These are phyloP conservation scores for Nasalis larvatus DNA, from an alignment of 2,113 vertebrate genomes.

Conservation along the genomic window DNA sequence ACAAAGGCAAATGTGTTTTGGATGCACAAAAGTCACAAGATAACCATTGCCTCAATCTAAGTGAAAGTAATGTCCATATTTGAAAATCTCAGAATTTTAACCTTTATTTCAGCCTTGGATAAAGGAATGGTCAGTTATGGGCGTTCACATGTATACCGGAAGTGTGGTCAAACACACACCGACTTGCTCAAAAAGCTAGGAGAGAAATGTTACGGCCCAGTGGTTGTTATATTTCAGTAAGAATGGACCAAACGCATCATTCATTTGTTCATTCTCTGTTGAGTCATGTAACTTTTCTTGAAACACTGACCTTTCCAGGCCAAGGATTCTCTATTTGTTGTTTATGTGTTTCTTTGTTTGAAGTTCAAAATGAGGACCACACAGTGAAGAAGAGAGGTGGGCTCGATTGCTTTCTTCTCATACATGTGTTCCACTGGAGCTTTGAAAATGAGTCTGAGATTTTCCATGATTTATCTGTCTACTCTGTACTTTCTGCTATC, in stretches of 20 bases:
- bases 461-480: background rate
- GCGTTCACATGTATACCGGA: background rate
- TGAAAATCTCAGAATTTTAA: background rate
- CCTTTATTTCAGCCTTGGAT: background rate
- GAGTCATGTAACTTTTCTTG: background rate
- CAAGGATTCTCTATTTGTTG: background rate
- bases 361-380: background rate
- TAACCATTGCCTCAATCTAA: background rate
- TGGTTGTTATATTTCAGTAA: background rate
- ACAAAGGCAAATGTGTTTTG: background rate
- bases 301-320: background rate
- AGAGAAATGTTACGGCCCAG: background rate
- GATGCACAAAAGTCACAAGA: background rate
- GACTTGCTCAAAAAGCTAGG: background rate
- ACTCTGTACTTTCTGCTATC: background rate
- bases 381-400: background rate
- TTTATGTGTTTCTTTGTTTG: background rate
- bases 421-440: accelerated
- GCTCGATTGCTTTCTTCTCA: background rate
- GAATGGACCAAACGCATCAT: background rate
- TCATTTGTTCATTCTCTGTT: background rate
- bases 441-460: background rate
- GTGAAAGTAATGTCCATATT: background rate
- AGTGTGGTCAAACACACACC: background rate
- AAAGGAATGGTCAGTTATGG: background rate